Percentiles rank a stretch among this genome's conserved stretches.
Evolutionary conservation across 2,888 invertebrate species (phyloP).

Genomic region (Nymphalis urticae): DNA sequence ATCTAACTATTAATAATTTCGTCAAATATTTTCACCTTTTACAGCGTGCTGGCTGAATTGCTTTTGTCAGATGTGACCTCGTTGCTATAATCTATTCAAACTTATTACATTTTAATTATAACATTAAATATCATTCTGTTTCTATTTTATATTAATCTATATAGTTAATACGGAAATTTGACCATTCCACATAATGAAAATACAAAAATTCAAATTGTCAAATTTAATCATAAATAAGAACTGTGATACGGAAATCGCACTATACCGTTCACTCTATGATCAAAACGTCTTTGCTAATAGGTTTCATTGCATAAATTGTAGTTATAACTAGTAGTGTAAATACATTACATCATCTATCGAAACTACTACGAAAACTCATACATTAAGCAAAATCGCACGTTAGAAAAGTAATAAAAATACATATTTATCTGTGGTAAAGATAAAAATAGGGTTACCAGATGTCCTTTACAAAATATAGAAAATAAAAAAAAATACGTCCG

Average conservation of each 20-base stretch:
- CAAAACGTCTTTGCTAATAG: neutral
- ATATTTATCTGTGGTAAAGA: too few relatives aligned
- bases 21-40: neutral
- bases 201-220: neutral
- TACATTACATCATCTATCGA: constrained; percentile 33
- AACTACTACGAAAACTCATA: constrained; percentile 14
- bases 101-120: too few relatives aligned
- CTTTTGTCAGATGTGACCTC: neutral
- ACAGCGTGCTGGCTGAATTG: neutral
- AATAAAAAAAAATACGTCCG: too few relatives aligned
- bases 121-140: neutral
- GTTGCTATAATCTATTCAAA: too few relatives aligned
- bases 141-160: neutral
- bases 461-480: too few relatives aligned
- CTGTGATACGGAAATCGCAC: constrained; percentile 8
- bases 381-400: constrained; percentile 18
- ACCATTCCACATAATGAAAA: constrained; percentile 9
- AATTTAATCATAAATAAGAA: constrained; percentile 7
- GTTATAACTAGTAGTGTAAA: constrained; percentile 33
- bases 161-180: neutral
- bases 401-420: neutral
- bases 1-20: neutral
- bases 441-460: too few relatives aligned
- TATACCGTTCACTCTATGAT: neutral
- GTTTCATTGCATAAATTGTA: constrained; percentile 10